Evolutionary conservation across 2,113 vertebrate species (phyloP).

Genomic region (Sialia sialis): DNA sequence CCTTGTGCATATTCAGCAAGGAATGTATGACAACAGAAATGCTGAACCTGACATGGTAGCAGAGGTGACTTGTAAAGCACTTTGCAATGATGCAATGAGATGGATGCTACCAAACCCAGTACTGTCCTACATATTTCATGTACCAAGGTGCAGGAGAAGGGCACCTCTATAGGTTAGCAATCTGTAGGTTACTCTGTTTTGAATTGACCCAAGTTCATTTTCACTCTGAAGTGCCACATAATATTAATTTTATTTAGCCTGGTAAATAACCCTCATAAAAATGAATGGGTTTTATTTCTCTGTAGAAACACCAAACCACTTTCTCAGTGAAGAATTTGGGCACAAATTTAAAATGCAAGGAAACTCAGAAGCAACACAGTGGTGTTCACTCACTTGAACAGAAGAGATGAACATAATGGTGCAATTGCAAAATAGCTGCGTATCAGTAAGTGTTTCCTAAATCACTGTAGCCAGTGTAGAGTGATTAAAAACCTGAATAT

Average conservation of each 20-base stretch:
- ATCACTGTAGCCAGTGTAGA: background rate
- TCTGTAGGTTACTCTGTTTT: background rate
- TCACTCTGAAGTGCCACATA: conserved; percentile 20
- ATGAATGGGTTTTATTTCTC: conserved; percentile 36
- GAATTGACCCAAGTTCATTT: conserved; percentile 33
- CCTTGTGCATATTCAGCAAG: background rate
- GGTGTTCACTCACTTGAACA: background rate
- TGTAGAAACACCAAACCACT: background rate
- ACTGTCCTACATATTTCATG: background rate
- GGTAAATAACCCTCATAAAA: conserved; percentile 41
- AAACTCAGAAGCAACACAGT: fast-evolving
- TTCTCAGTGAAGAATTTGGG: background rate
- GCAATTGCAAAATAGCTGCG: background rate
- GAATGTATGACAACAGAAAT: background rate
- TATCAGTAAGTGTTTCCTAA: background rate
- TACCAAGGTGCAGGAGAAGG: background rate
- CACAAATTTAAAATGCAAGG: background rate
- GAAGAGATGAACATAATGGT: background rate
- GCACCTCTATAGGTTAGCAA: background rate
- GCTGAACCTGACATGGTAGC: fast-evolving
- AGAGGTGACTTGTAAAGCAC: background rate
- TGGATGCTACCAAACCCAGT: background rate
- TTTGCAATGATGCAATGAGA: background rate
- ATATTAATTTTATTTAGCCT: conserved; percentile 61
- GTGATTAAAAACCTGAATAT: background rate